A percentile compares a stretch with the other conserved stretches of the same genome.
These are phyloP conservation scores for Platichthys flesus DNA, from an alignment of 2,113 vertebrate species.

Conservation along the genomic window DNA sequence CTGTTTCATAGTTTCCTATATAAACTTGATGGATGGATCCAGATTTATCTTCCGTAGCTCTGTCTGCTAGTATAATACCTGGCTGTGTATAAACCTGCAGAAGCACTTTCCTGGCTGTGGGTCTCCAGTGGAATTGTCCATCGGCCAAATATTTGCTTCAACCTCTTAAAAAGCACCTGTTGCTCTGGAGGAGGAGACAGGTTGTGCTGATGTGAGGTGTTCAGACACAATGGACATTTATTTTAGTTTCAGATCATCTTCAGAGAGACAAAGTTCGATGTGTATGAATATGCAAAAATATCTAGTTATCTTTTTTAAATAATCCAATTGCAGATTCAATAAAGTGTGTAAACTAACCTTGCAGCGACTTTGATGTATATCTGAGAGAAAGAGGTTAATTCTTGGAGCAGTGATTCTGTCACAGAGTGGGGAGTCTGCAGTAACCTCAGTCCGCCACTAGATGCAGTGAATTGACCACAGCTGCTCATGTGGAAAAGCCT, in stretches of 20 bases:
- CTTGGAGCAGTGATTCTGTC: background rate
- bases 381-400: background rate
- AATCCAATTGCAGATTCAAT: too few species aligned
- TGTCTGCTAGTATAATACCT: background rate
- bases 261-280: background rate
- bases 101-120: constrained; percentile 2
- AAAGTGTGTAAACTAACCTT: background rate
- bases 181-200: background rate
- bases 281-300: background rate
- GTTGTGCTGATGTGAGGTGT: background rate
- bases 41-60: background rate
- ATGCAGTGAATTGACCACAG: constrained; percentile 38
- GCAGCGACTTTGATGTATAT: background rate
- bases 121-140: background rate
- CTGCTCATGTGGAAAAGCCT: constrained; percentile 13
- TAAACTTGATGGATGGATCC: background rate
- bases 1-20: background rate
- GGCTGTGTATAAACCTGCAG: background rate
- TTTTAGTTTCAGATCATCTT: too few species aligned
- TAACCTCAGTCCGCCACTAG: constrained; percentile 55
- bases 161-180: constrained; percentile 4
- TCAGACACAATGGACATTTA: background rate
- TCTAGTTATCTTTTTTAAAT: background rate
- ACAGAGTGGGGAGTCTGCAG: constrained; percentile 18
- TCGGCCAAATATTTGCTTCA: background rate